Conservation (phyloP, 2,888 invertebrate genomes). For the Blastobasis adustella region DNA sequence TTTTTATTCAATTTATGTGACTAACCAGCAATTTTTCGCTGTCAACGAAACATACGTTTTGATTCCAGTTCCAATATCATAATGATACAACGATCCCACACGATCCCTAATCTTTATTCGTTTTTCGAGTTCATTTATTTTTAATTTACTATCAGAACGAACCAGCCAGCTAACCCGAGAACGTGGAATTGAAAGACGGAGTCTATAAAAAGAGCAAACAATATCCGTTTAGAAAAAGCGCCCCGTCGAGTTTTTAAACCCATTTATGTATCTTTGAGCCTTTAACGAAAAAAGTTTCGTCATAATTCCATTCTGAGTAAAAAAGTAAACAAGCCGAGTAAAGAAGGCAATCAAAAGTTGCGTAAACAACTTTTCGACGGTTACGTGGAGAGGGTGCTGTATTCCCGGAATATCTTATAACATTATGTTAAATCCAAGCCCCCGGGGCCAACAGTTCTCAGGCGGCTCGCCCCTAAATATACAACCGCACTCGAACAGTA, state of each 20-base stretch:
- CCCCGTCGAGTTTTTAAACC: conserved; percentile 40
- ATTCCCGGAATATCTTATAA: conserved; percentile 32
- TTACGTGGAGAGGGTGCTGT: conserved; percentile 39
- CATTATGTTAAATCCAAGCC: conserved; percentile 43
- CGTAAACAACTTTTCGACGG: conserved; percentile 59
- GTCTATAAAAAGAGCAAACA: neutral
- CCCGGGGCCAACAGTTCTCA: conserved; percentile 25
- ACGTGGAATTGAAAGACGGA: neutral
- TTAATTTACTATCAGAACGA: neutral
- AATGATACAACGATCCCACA: neutral
- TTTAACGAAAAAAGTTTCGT: conserved; percentile 65
- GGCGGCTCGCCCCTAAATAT: conserved; percentile 26
- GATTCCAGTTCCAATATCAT: neutral
- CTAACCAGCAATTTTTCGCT: too few relatives aligned
- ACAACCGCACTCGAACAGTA: conserved; percentile 25
- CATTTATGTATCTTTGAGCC: conserved; percentile 58
- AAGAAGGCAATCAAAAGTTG: conserved; percentile 69
- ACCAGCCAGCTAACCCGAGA: neutral
- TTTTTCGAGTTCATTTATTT: neutral
- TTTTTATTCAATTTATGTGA: too few relatives aligned
- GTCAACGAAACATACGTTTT: neutral
- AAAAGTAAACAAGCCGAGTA: conserved; percentile 63
- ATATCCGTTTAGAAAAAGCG: conserved; percentile 3
- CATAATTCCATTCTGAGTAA: conserved; percentile 62
- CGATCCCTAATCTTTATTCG: neutral